phyloP scores from a whole-genome alignment of 2,113 vertebrate species.

The Pan troglodytes region NHGRI_mPanTro3-v2.1_pri NC_072398.2:135733001-135733500 shows the following conservation, averaged over 20 bases:
- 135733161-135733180: slow-evolving; percentile 5
- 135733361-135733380: background rate
- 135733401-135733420: background rate
- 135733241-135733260: slow-evolving; percentile 49
- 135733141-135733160: slow-evolving; percentile 50
- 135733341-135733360: background rate
- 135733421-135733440: background rate
- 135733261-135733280: background rate
- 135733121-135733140: slow-evolving; percentile 69
- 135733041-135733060: slow-evolving; percentile 27
- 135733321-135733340: background rate
- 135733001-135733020: slow-evolving; percentile 57
- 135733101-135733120: slow-evolving; percentile 50
- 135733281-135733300: background rate
- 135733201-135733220: slow-evolving; percentile 47
- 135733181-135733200: background rate
- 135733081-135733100: slow-evolving; percentile 46
- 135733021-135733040: slow-evolving; percentile 57
- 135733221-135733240: slow-evolving; percentile 23
- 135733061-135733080: slow-evolving; percentile 63
- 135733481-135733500: background rate
- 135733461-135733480: slow-evolving; percentile 1
- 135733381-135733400: background rate
- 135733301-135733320: background rate
- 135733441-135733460: background rate